Percentiles rank a stretch among this genome's conserved stretches.
Conservation (phyloP, 2,888 invertebrate species). For the Andrena minutula region DNA sequence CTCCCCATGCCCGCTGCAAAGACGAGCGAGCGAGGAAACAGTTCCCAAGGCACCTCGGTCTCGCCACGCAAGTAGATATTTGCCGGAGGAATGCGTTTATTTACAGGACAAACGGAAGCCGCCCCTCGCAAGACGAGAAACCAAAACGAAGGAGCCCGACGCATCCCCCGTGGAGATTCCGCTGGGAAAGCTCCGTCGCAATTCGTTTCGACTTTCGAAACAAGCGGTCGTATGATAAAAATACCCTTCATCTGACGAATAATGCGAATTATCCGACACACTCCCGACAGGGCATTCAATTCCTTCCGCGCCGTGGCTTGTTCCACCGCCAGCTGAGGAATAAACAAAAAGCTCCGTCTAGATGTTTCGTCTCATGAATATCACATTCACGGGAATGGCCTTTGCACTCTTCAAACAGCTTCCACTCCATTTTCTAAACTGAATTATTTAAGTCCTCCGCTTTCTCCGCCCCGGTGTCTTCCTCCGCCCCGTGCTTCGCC, state of each 20-base stretch:
- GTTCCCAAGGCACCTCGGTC: neutral
- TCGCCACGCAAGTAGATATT: neutral
- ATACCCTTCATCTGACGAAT: conserved; percentile 43
- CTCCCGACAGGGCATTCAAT: conserved; percentile 32
- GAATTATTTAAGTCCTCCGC: conserved; percentile 66
- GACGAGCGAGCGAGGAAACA: neutral
- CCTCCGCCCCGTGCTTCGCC: conserved; percentile 1
- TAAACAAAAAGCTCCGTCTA: conserved; percentile 60
- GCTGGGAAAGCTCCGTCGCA: neutral
- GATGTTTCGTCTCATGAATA: conserved; percentile 68
- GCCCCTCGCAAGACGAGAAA: neutral
- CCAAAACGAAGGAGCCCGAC: neutral
- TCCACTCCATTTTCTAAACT: conserved; percentile 71
- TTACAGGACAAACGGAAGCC: neutral
- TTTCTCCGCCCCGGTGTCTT: neutral
- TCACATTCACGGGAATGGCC: conserved; percentile 62
- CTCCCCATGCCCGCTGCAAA: no score
- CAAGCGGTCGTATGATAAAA: neutral
- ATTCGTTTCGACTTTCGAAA: neutral
- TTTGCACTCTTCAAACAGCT: conserved; percentile 67
- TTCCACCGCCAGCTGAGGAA: conserved; percentile 47
- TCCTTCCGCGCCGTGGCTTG: conserved; percentile 12
- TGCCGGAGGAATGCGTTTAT: neutral
- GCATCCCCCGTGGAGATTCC: neutral
- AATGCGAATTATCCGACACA: conserved; percentile 46